Conservation (phyloP, 2,113 vertebrate species). For the Chitala chitala region DNA sequence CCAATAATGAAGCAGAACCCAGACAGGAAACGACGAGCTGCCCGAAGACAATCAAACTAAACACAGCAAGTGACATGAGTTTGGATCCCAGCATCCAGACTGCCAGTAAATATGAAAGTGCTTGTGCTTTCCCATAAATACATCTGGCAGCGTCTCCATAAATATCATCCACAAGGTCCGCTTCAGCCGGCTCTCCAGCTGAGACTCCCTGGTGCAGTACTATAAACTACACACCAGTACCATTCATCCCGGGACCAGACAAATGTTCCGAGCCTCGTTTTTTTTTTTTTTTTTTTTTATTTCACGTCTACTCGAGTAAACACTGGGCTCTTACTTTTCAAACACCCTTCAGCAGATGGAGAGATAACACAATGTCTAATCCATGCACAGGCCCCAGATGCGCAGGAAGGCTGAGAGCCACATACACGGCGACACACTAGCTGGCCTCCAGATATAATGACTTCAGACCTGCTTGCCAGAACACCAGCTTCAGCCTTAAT, state of each 20-base stretch:
- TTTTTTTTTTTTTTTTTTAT: slow-evolving; percentile 17
- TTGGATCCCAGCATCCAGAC: not conserved
- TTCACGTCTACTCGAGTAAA: slow-evolving; percentile 25
- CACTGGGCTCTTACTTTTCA: slow-evolving; percentile 24
- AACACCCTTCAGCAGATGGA: slow-evolving; percentile 29
- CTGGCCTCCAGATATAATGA: not conserved
- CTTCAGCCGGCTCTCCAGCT: slow-evolving; percentile 1
- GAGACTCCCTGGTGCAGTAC: not conserved
- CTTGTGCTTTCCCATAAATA: slow-evolving; percentile 23
- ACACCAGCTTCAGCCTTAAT: no score
- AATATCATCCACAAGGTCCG: not conserved
- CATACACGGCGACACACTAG: not conserved
- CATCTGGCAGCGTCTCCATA: slow-evolving; percentile 17
- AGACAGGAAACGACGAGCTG: not conserved
- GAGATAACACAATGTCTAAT: slow-evolving; percentile 14
- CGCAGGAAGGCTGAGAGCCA: not conserved
- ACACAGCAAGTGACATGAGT: slow-evolving; percentile 11
- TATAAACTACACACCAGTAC: not conserved
- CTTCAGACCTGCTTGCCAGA: no score
- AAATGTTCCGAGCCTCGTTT: not conserved
- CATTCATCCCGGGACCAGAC: slow-evolving; percentile 14
- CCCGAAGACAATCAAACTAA: slow-evolving; percentile 5
- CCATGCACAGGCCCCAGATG: not conserved
- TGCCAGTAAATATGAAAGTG: not conserved
- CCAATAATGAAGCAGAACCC: not conserved